phyloP scores from a whole-genome alignment of 2,797 vertebrate genomes.

The Diglossa cyanea region DNA sequence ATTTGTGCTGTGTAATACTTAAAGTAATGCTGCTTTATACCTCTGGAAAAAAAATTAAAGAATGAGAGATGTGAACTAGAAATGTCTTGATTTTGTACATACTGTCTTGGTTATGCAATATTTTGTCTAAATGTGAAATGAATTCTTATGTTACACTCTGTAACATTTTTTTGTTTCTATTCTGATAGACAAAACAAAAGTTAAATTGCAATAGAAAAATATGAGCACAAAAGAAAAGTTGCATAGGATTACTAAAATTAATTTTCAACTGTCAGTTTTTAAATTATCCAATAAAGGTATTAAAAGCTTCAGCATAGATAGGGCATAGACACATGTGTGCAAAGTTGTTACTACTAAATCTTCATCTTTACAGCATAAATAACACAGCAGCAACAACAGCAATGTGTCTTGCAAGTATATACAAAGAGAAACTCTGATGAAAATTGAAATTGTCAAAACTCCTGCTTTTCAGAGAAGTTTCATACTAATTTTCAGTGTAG shows the following conservation, averaged over 20 bases:
- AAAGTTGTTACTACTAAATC: background rate
- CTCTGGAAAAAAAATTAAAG: background rate
- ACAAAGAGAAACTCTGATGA: background rate
- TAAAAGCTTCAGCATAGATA: background rate
- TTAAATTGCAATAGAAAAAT: background rate
- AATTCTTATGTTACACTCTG: background rate
- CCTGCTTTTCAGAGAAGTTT: background rate
- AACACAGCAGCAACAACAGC: background rate
- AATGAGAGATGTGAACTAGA: background rate
- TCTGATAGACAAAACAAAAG: background rate
- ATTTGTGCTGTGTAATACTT: background rate
- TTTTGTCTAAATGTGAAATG: background rate
- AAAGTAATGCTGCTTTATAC: background rate
- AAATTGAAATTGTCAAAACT: background rate
- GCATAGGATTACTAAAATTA: background rate
- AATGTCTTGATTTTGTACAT: background rate
- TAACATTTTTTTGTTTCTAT: background rate
- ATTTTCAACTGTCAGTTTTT: background rate
- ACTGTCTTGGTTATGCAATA: background rate
- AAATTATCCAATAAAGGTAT: background rate
- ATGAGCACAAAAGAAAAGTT: background rate
- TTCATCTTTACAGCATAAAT: background rate
- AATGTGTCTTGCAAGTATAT: background rate
- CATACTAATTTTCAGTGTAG: background rate
- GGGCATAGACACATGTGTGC: background rate